Conservation (phyloP, 2,888 invertebrate species). For the Mantis religiosa region DNA sequence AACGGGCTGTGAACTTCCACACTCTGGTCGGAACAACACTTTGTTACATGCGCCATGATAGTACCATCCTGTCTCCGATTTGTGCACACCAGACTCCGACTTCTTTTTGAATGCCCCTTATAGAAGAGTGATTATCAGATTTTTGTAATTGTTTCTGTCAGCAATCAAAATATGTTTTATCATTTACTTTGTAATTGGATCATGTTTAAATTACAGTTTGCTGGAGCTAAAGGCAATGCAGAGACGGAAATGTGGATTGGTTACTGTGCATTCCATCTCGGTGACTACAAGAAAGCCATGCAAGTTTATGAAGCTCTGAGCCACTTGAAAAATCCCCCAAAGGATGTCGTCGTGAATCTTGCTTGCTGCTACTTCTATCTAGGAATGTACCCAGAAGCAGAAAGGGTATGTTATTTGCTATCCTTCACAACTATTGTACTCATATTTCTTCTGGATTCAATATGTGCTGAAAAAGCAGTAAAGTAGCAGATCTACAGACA, state of each 20-base stretch:
- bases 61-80: too few species aligned
- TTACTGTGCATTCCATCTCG: constrained; percentile 93
- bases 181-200: constrained; percentile 26
- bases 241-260: constrained; percentile 70
- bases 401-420: constrained; percentile 45
- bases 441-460: too few species aligned
- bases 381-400: constrained; percentile 74
- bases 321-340: constrained; percentile 48
- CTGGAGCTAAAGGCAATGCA: constrained; percentile 34
- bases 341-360: constrained; percentile 68
- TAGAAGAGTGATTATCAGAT: not conserved
- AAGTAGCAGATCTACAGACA: too few species aligned
- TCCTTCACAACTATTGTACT: too few species aligned
- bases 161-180: too few species aligned
- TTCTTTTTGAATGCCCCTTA: not conserved
- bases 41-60: too few species aligned
- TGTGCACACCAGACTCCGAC: too few species aligned
- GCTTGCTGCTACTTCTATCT: constrained; percentile 94
- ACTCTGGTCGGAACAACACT: too few species aligned
- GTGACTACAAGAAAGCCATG: constrained; percentile 82
- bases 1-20: too few species aligned
- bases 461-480: too few species aligned
- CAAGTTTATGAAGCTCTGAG: constrained; percentile 61
- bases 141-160: too few species aligned
- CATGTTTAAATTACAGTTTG: constrained; percentile 19